phyloP scores from a whole-genome alignment of 1,140 invertebrate genomes.

The Drosophila subpulchrella region DNA sequence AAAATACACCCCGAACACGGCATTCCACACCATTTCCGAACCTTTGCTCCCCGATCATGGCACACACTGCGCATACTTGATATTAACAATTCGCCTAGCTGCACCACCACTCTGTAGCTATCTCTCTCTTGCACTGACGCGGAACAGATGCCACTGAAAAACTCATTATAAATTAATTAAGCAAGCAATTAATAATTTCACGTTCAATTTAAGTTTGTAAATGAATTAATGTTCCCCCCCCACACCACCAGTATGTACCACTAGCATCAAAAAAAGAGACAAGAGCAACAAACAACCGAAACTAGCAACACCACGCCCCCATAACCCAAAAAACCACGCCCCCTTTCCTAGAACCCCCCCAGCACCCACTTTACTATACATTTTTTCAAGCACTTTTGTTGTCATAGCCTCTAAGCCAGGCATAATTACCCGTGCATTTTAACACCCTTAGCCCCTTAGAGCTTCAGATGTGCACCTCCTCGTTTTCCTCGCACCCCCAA shows the following conservation, averaged over 20 bases:
- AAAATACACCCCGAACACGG: conserved; percentile 1
- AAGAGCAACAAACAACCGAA: conserved; percentile 34
- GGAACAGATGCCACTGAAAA: conserved; percentile 60
- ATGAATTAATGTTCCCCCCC: conserved; percentile 63
- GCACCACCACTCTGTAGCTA: conserved; percentile 24
- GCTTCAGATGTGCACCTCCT: conserved; percentile 56
- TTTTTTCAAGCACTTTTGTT: conserved; percentile 37
- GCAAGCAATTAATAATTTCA: conserved; percentile 79
- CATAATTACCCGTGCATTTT: conserved; percentile 64
- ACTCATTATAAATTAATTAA: conserved; percentile 81
- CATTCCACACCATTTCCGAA: neutral
- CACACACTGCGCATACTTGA: conserved; percentile 48
- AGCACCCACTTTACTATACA: neutral
- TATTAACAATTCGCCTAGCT: conserved; percentile 28
- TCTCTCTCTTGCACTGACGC: conserved; percentile 45
- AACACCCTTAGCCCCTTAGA: conserved; percentile 57
- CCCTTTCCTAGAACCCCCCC: neutral
- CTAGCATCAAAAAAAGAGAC: conserved; percentile 38
- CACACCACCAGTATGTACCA: conserved; percentile 17
- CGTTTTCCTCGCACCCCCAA: conserved; percentile 20
- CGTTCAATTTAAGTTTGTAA: conserved; percentile 78
- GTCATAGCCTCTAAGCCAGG: conserved; percentile 52
- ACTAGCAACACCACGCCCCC: conserved; percentile 12
- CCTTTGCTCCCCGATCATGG: conserved; percentile 32
- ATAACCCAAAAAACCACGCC: conserved; percentile 17